Evolutionary conservation across 2,797 vertebrate species (phyloP).

Genomic region (Cryptoblepharus egeriae): DNA sequence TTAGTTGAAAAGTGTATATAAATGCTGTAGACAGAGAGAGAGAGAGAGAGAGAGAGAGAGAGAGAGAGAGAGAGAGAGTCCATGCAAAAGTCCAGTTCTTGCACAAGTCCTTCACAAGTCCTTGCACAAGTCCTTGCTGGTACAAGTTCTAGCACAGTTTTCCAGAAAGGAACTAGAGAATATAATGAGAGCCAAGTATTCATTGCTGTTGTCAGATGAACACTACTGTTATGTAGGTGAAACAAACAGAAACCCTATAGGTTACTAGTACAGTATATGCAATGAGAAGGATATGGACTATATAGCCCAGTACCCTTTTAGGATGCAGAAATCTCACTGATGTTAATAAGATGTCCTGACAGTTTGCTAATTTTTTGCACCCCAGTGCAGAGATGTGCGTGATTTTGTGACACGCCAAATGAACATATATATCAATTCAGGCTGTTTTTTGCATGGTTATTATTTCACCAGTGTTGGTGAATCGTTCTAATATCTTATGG

Average conservation of each 20-base stretch:
- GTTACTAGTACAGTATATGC: too few species aligned
- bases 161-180: not conserved
- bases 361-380: not conserved
- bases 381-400: not conserved
- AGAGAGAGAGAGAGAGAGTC: too few species aligned
- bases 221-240: not conserved
- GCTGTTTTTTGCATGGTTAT: not conserved
- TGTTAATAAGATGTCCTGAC: not conserved
- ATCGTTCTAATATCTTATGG: not conserved
- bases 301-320: not conserved
- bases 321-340: not conserved
- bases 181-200: not conserved
- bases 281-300: not conserved
- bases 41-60: too few species aligned
- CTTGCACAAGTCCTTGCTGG: too few species aligned
- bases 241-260: not conserved
- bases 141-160: not conserved
- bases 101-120: too few species aligned
- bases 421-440: not conserved
- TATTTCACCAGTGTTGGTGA: too few species aligned
- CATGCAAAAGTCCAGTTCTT: too few species aligned
- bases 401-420: not conserved
- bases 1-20: too few species aligned
- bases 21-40: too few species aligned
- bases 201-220: not conserved